Conservation (phyloP, 2,888 invertebrate species). For the Ophonus ardosiacus region DNA sequence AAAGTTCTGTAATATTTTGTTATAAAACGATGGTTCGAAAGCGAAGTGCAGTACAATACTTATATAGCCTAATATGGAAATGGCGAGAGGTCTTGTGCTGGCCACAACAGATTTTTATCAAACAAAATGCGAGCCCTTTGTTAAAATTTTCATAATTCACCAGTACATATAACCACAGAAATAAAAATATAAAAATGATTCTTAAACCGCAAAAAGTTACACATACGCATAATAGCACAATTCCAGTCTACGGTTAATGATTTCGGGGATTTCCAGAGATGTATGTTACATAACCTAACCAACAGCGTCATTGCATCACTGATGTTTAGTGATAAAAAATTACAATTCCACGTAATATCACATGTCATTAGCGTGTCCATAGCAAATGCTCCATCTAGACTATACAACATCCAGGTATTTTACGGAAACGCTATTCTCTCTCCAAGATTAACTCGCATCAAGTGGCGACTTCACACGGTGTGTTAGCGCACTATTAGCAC, state of each 20-base stretch:
- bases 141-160: too few relatives aligned
- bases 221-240: neutral
- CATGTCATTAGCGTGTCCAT: neutral
- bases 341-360: slow-evolving; percentile 5
- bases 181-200: too few relatives aligned
- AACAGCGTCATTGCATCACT: neutral
- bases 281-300: slow-evolving; percentile 31
- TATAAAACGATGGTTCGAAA: too few relatives aligned
- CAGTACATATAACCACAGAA: too few relatives aligned
- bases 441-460: slow-evolving; percentile 74
- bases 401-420: slow-evolving; percentile 13
- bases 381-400: slow-evolving; percentile 36
- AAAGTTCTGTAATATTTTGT: too few relatives aligned
- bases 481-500: slow-evolving; percentile 70
- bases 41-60: too few relatives aligned
- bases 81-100: too few relatives aligned
- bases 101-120: too few relatives aligned
- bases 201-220: neutral
- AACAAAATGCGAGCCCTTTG: too few relatives aligned
- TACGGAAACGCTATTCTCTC: neutral
- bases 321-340: slow-evolving; percentile 22
- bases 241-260: slow-evolving; percentile 32
- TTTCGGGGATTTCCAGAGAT: slow-evolving; percentile 52
- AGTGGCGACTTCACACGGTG: slow-evolving; percentile 75
- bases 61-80: too few relatives aligned